Percentiles rank a stretch among this genome's conserved stretches.
Conservation (phyloP, 1,140 invertebrate species). For the Atta cephalotes region DNA sequence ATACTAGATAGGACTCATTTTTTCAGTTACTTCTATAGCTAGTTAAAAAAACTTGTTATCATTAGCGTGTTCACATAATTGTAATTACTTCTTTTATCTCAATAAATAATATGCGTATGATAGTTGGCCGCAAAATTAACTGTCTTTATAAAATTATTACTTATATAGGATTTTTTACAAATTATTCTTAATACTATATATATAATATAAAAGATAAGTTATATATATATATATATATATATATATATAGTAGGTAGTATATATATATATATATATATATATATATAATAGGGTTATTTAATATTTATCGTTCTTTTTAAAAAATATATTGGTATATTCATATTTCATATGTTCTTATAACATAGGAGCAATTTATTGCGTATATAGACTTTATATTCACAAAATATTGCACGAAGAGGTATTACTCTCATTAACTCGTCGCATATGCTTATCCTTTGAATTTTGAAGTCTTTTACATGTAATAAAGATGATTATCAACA, state of each 20-base stretch:
- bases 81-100: not conserved
- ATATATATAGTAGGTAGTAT: too few species aligned
- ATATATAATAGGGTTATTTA: not conserved
- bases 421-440: not conserved
- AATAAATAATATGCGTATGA: not conserved
- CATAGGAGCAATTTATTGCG: not conserved
- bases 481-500: not conserved
- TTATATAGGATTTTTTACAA: not conserved
- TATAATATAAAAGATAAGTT: too few species aligned
- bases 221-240: not conserved
- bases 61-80: not conserved
- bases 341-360: not conserved
- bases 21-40: not conserved
- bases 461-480: not conserved
- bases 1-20: not conserved
- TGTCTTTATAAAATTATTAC: not conserved
- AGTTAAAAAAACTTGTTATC: constrained; percentile 5
- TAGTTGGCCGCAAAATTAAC: not conserved
- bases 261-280: too few species aligned
- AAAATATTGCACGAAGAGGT: not conserved
- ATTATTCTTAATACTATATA: not conserved
- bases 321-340: constrained; percentile 3
- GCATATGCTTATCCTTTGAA: not conserved
- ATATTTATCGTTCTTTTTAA: too few species aligned
- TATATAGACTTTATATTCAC: not conserved